Evolutionary conservation across 92 coral and sea anemone genomes (phyloP), one percentile per base, ranked within the genome.

Genomic region (Parazoanthus darwini): DNA sequence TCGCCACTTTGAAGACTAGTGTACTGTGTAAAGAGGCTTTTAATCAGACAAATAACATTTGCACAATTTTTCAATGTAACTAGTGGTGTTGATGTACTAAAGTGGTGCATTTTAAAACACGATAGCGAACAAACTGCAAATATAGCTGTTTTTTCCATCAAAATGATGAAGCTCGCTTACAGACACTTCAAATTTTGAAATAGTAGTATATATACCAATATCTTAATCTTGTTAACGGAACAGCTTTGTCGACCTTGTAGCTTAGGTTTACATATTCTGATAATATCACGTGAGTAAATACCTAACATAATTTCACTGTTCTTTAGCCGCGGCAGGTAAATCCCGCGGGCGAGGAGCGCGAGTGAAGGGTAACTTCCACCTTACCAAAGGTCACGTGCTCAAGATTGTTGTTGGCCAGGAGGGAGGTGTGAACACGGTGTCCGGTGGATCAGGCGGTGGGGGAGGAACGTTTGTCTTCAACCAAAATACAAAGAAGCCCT

Each of bases 381-480:
- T 94, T 46, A 93, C 92, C 36, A 90, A 93, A 82, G 98, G 98
- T 33, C 90, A 91, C n/a, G 88, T 94, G 4, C 79, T 94, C 65
- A 94, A 93, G 88, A 82, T 94, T 36, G 90, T 93, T n/a, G 94
- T 94, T 33, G 98, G 96, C 67, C 98, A 94, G 91, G 98, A 94
- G 91, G 98, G 98, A 26, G 88, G 89, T 16, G 91, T 76, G 38
- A 94, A 94, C 91, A 90, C 94, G 20, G 89, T 85, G 22, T 94
- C 98, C 23, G 98, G 98, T 26, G 98, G 98, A 82, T 93, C 98
- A 39, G 98, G 98, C 74, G 98, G 98, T 36, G 98, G 98, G 2
- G 98, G 98, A 70, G 98, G 98, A 36, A 86, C 93, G 9, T 94
- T 94, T 79, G 91, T 93, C 39, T 92, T 88, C 86, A 93, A 85